Evolutionary conservation across 1,140 invertebrate genomes (phyloP).

Genomic region (Portunus trituberculatus): DNA sequence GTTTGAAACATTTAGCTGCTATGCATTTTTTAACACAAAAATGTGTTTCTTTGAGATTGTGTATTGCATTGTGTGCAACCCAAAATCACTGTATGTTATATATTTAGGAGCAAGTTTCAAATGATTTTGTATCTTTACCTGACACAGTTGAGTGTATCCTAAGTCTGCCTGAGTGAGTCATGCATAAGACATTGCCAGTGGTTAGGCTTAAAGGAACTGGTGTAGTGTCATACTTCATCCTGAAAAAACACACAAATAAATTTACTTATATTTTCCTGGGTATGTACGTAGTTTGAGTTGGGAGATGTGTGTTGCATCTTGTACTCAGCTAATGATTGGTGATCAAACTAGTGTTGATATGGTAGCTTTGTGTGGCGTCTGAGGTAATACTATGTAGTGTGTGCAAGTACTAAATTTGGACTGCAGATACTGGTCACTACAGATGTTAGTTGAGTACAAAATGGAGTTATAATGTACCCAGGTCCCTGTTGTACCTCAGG

Average conservation of each 20-base stretch:
- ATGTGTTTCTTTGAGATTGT: background rate
- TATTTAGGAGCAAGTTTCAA: background rate
- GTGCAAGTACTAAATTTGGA: conserved; percentile 27
- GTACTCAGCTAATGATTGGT: conserved; percentile 55
- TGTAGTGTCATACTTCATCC: conserved; percentile 51
- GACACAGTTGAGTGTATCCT: conserved; percentile 68
- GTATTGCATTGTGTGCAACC: background rate
- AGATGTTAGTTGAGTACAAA: conserved; percentile 53
- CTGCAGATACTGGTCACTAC: conserved; percentile 31
- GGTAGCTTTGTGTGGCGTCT: conserved; percentile 21
- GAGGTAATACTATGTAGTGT: background rate
- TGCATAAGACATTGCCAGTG: conserved; percentile 56
- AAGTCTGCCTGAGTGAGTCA: conserved; percentile 64
- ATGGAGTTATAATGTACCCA: conserved; percentile 70
- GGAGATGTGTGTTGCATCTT: conserved; percentile 65
- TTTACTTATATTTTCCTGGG: conserved; percentile 67
- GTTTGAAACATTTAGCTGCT: background rate
- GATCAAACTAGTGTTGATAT: conserved; percentile 26
- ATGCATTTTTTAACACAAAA: background rate
- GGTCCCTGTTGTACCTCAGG: conserved; percentile 65
- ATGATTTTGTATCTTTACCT: conserved; percentile 61
- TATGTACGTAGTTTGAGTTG: conserved; percentile 66
- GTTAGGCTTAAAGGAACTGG: conserved; percentile 55
- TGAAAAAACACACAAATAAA: conserved; percentile 55
- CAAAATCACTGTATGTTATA: background rate